Evolutionary conservation across 2,888 invertebrate genomes (phyloP), one percentile per base, ranked within the genome.

Genomic region (Euspilapteryx auroguttella): DNA sequence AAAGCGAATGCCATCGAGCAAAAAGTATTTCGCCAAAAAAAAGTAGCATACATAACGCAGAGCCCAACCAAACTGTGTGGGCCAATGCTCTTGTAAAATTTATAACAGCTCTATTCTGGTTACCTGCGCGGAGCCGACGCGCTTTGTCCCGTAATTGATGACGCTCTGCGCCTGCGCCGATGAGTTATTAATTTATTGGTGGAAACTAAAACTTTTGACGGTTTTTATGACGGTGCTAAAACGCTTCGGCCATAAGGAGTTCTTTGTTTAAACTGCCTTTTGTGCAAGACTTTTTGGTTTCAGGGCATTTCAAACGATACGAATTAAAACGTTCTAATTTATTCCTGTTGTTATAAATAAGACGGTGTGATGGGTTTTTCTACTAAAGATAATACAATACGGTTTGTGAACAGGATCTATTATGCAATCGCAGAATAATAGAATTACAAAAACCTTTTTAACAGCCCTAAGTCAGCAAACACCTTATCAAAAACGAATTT

Each of bases 121-220:
- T 73, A 73, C 73, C 73, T 75, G 73, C 66, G 54, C 14, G 11
- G 32, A 14, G 14, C 24, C 24, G 21, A 17, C 27, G 12, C 30
- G 61, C 61, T 65, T 62, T 68, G 62, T 65, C 41, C 50, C 36
- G 58, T 75, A 66, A 73, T 73, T 71, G 71, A 61, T 57, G 62
- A 21, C 21, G 27, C 21, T 14, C 11, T 12, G 20, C 10, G 62
- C 49, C 66, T 59, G 69, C 64, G 61, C 62, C 71, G 64, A 63
- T 68, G 71, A 69, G 54, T 75, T 71, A 75, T 75, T 71, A 71
- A 71, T 73, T 75, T 73, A 73, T 73, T 65, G 64, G 50, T 51
- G 53, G 49, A 55, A 57, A 63, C 62, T 62, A 58, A 49, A 13
- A 57, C 52, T 49, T 53, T 25, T 12, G 21, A 13, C 44, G 47